Percentiles rank a stretch among this genome's conserved stretches.
Evolutionary conservation across 2,113 vertebrate species (phyloP).

Genomic region (Prionailurus bengalensis): DNA sequence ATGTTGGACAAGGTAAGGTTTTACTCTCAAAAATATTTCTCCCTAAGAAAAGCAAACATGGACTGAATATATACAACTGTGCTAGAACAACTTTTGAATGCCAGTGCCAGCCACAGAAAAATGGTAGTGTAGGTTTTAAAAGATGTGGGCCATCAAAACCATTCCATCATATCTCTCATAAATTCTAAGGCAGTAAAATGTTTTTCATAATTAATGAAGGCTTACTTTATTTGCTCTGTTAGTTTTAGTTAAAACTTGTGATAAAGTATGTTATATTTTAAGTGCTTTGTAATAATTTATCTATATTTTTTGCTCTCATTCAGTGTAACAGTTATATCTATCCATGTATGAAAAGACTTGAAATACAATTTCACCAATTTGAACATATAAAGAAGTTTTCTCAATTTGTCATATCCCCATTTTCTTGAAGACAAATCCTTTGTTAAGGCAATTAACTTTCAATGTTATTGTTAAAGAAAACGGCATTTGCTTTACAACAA

Average conservation of each 20-base stretch:
- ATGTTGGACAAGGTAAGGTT: not conserved
- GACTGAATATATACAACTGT: not conserved
- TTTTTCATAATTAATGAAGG: not conserved
- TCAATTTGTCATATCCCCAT: not conserved
- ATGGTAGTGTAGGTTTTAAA: conserved; percentile 31
- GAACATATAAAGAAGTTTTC: not conserved
- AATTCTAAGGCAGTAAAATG: conserved; percentile 5
- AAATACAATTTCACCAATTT: conserved; percentile 30
- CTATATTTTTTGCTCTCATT: not conserved
- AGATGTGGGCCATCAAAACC: not conserved
- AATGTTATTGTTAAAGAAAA: conserved; percentile 38
- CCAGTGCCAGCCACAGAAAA: not conserved
- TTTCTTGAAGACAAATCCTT: conserved; percentile 44
- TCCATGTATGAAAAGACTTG: not conserved
- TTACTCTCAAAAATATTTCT: conserved; percentile 25
- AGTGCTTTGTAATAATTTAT: conserved; percentile 38
- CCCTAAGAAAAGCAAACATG: not conserved
- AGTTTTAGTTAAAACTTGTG: conserved; percentile 45
- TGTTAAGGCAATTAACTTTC: conserved; percentile 32
- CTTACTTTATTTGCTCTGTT: conserved; percentile 31
- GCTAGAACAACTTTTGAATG: not conserved
- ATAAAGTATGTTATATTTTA: conserved; percentile 16
- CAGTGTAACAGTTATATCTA: not conserved
- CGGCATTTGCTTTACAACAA: not conserved
- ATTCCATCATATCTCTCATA: not conserved